Conservation (phyloP, 2,888 invertebrate genomes). For the Eristalis tenax region DNA sequence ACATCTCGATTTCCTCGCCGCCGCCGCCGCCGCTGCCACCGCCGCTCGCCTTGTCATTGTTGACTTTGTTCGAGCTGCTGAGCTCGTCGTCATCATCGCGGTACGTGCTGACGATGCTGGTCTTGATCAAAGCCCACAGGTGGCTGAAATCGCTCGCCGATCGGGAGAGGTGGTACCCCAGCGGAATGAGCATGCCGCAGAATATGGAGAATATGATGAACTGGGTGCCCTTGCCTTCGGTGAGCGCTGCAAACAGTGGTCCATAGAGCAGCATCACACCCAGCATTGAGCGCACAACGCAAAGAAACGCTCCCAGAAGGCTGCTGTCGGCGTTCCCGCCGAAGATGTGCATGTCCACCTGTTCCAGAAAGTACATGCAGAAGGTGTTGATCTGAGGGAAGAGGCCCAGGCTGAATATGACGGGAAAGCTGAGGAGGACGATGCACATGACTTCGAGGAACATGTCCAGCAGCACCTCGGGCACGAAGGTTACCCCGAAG, state of each 20-base stretch:
- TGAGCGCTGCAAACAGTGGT: slow-evolving; percentile 92
- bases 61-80: slow-evolving; percentile 60
- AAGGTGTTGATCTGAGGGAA: slow-evolving; percentile 99
- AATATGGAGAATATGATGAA: slow-evolving; percentile 97
- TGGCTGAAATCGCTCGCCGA: slow-evolving; percentile 95
- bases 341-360: slow-evolving; percentile 94
- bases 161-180: slow-evolving; percentile 95
- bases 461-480: slow-evolving; percentile 85
- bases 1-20: slow-evolving; percentile 78
- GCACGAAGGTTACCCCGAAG: slow-evolving; percentile 80
- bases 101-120: slow-evolving; percentile 87
- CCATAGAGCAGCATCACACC: slow-evolving; percentile 92
- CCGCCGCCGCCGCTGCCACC: slow-evolving; percentile 27
- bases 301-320: slow-evolving; percentile 88
- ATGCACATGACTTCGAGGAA: slow-evolving; percentile 89
- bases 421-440: slow-evolving; percentile 93
- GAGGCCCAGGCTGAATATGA: slow-evolving; percentile 96
- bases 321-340: slow-evolving; percentile 94
- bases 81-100: slow-evolving; percentile 86
- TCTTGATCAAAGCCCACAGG: slow-evolving; percentile 93
- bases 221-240: slow-evolving; percentile 92
- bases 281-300: slow-evolving; percentile 89
- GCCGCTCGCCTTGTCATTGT: slow-evolving; percentile 39
- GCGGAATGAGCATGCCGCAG: slow-evolving; percentile 92
- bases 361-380: slow-evolving; percentile 97